phyloP scores from a whole-genome alignment of 2,888 invertebrate genomes.

The Uloborus plumipes region DNA sequence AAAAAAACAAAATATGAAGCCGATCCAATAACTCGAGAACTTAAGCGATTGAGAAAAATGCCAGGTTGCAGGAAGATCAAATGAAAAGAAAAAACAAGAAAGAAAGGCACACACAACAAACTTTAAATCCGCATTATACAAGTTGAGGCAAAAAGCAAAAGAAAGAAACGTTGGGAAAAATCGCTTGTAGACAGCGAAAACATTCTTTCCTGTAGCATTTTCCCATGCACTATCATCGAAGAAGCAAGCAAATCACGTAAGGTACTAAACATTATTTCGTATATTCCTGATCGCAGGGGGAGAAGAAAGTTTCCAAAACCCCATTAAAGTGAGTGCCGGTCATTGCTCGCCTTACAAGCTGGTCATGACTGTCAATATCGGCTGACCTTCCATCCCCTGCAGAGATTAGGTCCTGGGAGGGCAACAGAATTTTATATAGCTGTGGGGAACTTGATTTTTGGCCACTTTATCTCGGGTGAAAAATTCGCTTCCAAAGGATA shows the following conservation, averaged over 20 bases:
- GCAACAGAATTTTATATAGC: background rate
- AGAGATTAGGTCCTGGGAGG: background rate
- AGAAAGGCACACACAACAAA: background rate
- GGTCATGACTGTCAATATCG: slow-evolving; percentile 29
- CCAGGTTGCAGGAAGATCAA: too few species aligned
- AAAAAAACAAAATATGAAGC: too few species aligned
- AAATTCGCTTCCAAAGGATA: background rate
- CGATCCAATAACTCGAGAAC: too few species aligned
- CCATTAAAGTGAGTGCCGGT: slow-evolving; percentile 27
- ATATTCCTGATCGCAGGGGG: background rate
- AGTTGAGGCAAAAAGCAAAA: slow-evolving; percentile 27
- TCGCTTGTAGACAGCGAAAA: slow-evolving; percentile 19
- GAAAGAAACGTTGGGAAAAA: background rate
- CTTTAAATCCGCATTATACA: slow-evolving; percentile 23
- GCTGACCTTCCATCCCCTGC: slow-evolving; percentile 20
- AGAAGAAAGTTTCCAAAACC: slow-evolving; percentile 23
- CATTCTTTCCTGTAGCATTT: slow-evolving; percentile 26
- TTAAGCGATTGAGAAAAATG: too few species aligned
- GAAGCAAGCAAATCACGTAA: slow-evolving; percentile 38
- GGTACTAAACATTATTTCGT: slow-evolving; percentile 45
- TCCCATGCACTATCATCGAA: slow-evolving; percentile 16
- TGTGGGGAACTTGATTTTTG: background rate
- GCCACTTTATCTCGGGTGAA: background rate
- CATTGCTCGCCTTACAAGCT: slow-evolving; percentile 18
- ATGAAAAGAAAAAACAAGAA: too few species aligned